Conservation (phyloP, 2,113 vertebrate species). For the Paradoxurus hermaphroditus region DNA sequence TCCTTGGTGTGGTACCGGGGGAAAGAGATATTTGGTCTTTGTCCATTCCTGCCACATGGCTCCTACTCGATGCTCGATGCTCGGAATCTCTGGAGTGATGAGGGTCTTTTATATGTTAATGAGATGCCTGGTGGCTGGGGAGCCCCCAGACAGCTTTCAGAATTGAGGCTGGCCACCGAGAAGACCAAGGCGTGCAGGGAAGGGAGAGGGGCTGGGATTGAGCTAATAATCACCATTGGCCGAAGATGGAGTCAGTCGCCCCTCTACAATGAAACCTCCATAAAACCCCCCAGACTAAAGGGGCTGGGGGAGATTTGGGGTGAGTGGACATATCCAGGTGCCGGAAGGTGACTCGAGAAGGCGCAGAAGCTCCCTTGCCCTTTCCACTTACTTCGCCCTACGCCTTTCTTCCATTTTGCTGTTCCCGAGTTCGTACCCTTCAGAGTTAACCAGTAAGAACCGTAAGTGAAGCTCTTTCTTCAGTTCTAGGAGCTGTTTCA, state of each 20-base stretch:
- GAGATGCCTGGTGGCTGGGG: neutral
- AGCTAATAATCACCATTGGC: neutral
- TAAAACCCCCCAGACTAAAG: neutral
- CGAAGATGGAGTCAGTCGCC: neutral
- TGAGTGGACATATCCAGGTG: neutral
- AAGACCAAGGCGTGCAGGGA: neutral
- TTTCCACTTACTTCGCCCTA: neutral
- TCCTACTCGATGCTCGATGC: too few relatives aligned
- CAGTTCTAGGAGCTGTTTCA: neutral
- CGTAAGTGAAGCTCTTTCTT: neutral
- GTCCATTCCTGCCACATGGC: neutral
- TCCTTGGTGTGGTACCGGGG: fast-evolving
- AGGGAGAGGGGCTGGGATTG: neutral
- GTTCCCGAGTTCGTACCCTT: neutral
- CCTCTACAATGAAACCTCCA: neutral
- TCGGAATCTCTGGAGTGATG: neutral
- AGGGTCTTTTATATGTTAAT: neutral
- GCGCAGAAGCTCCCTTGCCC: neutral
- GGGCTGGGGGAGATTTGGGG: neutral
- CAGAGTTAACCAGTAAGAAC: neutral
- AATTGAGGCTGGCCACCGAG: neutral
- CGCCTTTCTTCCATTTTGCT: neutral
- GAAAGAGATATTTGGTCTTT: neutral
- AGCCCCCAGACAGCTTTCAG: neutral
- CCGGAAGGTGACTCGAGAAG: fast-evolving